phyloP scores from a whole-genome alignment of 2,113 vertebrate species.

The Oreochromis spilurus region DNA sequence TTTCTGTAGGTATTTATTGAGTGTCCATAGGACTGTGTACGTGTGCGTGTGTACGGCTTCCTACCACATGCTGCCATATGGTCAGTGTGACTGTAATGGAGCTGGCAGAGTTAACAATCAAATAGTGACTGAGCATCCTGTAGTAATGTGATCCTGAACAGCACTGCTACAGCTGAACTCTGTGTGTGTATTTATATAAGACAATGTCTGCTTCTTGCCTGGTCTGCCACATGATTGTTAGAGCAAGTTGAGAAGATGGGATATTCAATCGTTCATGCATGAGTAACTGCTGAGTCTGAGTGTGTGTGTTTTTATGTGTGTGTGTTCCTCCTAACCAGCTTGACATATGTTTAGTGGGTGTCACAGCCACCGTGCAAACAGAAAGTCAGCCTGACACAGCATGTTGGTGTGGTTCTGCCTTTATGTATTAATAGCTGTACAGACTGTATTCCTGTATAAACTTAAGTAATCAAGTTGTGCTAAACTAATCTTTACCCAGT shows the following conservation, averaged over 20 bases:
- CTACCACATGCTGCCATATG: conserved; percentile 17
- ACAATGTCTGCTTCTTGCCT: not conserved
- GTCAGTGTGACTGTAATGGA: conserved; percentile 4
- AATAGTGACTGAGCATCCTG: conserved; percentile 9
- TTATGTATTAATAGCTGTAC: not conserved
- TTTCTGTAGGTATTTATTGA: too few species aligned
- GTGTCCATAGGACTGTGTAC: not conserved
- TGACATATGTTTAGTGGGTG: conserved; percentile 26
- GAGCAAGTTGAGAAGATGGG: conserved; percentile 14
- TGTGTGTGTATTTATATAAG: not conserved
- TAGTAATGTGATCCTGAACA: conserved; percentile 38
- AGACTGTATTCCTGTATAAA: not conserved
- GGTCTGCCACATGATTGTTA: conserved; percentile 15
- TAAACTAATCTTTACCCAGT: not conserved
- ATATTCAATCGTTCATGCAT: conserved; percentile 24
- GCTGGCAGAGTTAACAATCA: conserved; percentile 23
- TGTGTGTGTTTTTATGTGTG: not conserved
- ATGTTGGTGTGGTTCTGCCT: not conserved
- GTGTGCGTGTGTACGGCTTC: not conserved
- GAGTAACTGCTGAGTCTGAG: not conserved
- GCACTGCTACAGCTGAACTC: not conserved
- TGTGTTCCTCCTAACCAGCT: not conserved
- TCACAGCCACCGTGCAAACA: not conserved
- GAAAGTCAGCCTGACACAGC: not conserved
- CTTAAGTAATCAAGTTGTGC: not conserved